Base-by-base conservation (phyloP, 30 jellyfish, hydroid and myxozoan genomes). In the Aurelia sp. region DNA sequence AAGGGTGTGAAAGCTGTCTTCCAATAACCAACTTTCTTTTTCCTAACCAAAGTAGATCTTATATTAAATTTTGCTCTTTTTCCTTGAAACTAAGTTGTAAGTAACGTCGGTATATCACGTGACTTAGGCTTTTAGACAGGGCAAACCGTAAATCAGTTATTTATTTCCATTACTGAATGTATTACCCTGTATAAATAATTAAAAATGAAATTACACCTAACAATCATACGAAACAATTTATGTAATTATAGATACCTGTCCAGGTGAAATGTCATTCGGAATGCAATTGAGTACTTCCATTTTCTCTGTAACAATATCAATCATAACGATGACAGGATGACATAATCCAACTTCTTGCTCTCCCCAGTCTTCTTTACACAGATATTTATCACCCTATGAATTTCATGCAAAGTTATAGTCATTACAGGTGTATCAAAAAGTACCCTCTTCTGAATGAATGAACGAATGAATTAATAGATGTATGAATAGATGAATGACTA, bases 351-450 rank as follows among this genome's bases (percentile, higher is more conserved):
- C 57, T 57, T 75, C 67, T 80, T 57, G 91, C 77, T 93, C 98
- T 8, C 98, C 98, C 98, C 98, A 93, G 51, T 91, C 85, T 31
- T 93, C 98, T 63, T 88, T 88, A 76, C 81, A 88, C 19, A 55
- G 15, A 55, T 9, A 91, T 52, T 91, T 85, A 5, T 92, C 90
- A 51, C 91, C 96, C 91, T 84, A 19, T 4, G 40, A 63, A 27
- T 58, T 19, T 21, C 51, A 50, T 20, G 4, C 2, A 24, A 20
- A 55, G 27, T 50, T 21, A 22, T 73, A 73, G 22, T 7, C 41
- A 73, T 3, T 35, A 12, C 10, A 18, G 18, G 22, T 33, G 6
- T 3, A 63, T 63, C 5, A 5, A 19, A 63, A 19, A 19, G 40
- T 5, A 16, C 35, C 6, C 74, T 2, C 50, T 38, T 38, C 3